Conservation (phyloP, 92 coral and sea anemone species). For the Isaurus tuberculatus region DNA sequence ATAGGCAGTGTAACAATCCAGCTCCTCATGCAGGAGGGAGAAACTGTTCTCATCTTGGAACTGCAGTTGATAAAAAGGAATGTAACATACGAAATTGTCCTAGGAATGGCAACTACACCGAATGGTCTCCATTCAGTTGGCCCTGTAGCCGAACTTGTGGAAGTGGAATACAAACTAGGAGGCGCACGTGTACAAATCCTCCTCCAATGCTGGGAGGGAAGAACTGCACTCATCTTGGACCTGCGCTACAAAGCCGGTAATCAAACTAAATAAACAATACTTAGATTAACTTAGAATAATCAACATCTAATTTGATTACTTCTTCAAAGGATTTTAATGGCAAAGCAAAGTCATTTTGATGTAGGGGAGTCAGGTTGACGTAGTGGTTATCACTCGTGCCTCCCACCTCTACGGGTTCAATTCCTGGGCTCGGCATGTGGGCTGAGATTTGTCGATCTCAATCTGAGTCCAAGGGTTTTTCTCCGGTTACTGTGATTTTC, state of each 20-base stretch:
- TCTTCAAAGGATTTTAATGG: background rate
- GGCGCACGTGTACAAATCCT: constrained; percentile 76
- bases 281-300: background rate
- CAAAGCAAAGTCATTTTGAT: too few relatives aligned
- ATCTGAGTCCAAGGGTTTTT: too few relatives aligned
- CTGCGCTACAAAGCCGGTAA: constrained; percentile 51
- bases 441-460: too few relatives aligned
- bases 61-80: constrained; percentile 36
- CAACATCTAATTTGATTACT: background rate
- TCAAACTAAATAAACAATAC: background rate
- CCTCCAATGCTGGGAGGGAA: constrained; percentile 66
- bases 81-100: constrained; percentile 68
- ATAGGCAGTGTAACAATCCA: constrained; percentile 65
- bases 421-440: too few relatives aligned
- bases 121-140: constrained; percentile 66
- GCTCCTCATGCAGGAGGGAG: constrained; percentile 59
- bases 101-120: constrained; percentile 65
- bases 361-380: too few relatives aligned
- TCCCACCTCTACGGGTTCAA: too few relatives aligned
- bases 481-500: too few relatives aligned
- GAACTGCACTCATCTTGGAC: constrained; percentile 67
- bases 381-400: too few relatives aligned
- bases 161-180: constrained; percentile 62
- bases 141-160: constrained; percentile 64
- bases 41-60: constrained; percentile 68